These are phyloP conservation scores for Aldrovandia affinis DNA, from an alignment of 2,797 vertebrate genomes.

Conservation along the genomic window DNA sequence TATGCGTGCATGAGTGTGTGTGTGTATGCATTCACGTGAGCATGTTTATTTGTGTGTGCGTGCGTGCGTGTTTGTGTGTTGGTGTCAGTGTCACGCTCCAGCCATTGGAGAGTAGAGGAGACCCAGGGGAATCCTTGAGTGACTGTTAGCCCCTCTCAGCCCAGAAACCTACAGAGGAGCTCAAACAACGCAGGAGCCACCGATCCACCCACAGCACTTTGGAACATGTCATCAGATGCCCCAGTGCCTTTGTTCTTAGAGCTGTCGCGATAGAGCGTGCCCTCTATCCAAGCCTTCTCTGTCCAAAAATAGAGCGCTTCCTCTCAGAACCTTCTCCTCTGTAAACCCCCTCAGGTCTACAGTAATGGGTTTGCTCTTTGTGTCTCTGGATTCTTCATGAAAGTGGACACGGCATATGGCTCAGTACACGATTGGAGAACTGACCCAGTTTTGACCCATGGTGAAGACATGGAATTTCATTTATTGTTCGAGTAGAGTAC, in stretches of 20 bases:
- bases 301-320: neutral
- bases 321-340: neutral
- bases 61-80: conserved; percentile 41
- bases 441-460: neutral
- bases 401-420: neutral
- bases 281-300: neutral
- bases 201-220: neutral
- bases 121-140: neutral
- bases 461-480: neutral
- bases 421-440: neutral
- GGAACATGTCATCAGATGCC: neutral
- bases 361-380: neutral
- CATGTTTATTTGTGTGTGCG: neutral
- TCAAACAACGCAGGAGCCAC: neutral
- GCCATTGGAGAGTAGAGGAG: neutral
- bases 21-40: neutral
- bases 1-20: conserved; percentile 15
- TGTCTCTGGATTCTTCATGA: neutral
- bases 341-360: neutral
- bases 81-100: too few species aligned
- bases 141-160: neutral
- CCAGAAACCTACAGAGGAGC: neutral
- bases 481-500: neutral
- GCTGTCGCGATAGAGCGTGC: neutral
- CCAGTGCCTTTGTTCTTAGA: neutral